Conservation (phyloP, 2,888 invertebrate genomes). For the Drosophila leonis region DNA sequence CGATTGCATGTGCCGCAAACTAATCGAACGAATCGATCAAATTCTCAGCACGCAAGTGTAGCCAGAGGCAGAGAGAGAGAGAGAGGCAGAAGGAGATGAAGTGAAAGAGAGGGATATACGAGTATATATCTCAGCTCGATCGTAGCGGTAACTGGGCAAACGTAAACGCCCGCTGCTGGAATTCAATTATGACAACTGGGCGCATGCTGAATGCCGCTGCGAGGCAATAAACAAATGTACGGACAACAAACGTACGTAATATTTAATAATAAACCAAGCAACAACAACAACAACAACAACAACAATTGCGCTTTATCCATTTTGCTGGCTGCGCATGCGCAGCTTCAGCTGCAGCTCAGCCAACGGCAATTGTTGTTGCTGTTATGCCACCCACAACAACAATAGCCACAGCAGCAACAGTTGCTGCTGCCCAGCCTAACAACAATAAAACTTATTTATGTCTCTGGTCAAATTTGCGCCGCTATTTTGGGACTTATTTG, state of each 20-base stretch:
- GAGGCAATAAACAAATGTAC: conserved; percentile 76
- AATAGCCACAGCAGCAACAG: conserved; percentile 12
- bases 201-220: conserved; percentile 60
- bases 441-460: conserved; percentile 82
- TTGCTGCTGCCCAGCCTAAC: conserved; percentile 25
- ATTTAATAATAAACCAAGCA: conserved; percentile 75
- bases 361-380: conserved; percentile 14
- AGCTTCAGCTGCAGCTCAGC: conserved; percentile 32
- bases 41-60: conserved; percentile 75
- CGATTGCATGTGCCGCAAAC: conserved; percentile 79
- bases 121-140: conserved; percentile 34
- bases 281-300: conserved; percentile 23
- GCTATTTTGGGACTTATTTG: conserved; percentile 79
- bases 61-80: background rate
- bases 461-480: conserved; percentile 78
- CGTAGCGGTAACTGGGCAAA: conserved; percentile 62
- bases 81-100: background rate
- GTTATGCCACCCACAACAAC: conserved; percentile 40
- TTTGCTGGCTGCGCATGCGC: conserved; percentile 54
- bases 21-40: conserved; percentile 81
- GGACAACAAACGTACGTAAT: conserved; percentile 75
- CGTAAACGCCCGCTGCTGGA: conserved; percentile 81
- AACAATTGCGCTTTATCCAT: conserved; percentile 39
- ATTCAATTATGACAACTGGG: conserved; percentile 82
- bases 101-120: background rate